These are phyloP conservation scores for Ametastegia equiseti DNA, from an alignment of 2,888 invertebrate genomes.

Conservation along the genomic window DNA sequence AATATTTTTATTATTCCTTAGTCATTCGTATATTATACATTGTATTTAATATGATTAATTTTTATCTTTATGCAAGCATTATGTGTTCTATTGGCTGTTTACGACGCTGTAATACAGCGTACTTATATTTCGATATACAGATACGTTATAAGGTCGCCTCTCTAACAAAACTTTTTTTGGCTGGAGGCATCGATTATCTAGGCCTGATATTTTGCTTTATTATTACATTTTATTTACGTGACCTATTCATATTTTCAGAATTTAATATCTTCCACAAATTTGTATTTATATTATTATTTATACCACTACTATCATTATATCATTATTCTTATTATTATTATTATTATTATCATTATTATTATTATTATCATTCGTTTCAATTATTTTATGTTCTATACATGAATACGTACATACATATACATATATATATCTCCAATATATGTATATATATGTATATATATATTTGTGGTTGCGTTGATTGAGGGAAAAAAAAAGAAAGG, in stretches of 20 bases:
- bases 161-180: conserved; percentile 44
- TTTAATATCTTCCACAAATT: conserved; percentile 45
- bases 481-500: not conserved
- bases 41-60: conserved; percentile 57
- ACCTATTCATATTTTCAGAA: conserved; percentile 40
- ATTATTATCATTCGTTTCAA: conserved; percentile 6
- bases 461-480: conserved; percentile 26
- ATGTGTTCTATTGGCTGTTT: conserved; percentile 68
- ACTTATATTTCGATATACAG: conserved; percentile 52
- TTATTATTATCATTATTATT: conserved; percentile 20
- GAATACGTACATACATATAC: not conserved
- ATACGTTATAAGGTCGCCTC: conserved; percentile 48
- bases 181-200: conserved; percentile 50
- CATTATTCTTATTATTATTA: conserved; percentile 29
- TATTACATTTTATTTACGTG: conserved; percentile 52
- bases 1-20: conserved; percentile 60
- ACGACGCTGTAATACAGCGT: conserved; percentile 57
- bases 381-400: conserved; percentile 22
- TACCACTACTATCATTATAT: too few species aligned
- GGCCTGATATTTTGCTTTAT: conserved; percentile 54
- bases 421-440: too few species aligned
- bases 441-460: not conserved
- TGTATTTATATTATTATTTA: conserved; percentile 53
- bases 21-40: conserved; percentile 54
- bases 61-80: conserved; percentile 62